Percentiles rank a stretch among this genome's conserved stretches.
phyloP scores from a whole-genome alignment of 2,113 vertebrate genomes.

The Ascaphus truei region DNA sequence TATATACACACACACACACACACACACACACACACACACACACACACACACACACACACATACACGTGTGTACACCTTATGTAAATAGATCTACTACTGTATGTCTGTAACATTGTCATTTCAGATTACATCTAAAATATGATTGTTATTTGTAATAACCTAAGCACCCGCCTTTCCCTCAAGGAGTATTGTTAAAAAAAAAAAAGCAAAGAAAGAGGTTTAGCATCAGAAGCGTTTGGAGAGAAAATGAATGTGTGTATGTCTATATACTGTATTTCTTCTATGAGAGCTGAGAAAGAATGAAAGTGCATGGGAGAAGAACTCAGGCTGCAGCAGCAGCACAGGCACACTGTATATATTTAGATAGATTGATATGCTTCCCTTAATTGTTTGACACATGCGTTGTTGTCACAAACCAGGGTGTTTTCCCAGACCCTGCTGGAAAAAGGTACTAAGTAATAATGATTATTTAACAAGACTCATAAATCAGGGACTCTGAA shows the following conservation, averaged over 20 bases:
- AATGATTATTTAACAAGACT: conserved; percentile 75
- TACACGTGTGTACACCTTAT: too few species aligned
- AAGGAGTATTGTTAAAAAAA: not conserved
- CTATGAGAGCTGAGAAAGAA: too few species aligned
- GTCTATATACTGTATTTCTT: too few species aligned
- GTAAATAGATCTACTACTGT: not conserved
- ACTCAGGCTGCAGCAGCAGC: not conserved
- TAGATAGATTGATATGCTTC: conserved; percentile 19
- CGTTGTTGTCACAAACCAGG: conserved; percentile 44
- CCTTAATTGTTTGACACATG: conserved; percentile 46
- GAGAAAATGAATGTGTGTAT: too few species aligned
- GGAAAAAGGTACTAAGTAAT: conserved; percentile 57
- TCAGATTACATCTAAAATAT: not conserved
- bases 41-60: not conserved
- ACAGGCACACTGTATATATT: not conserved
- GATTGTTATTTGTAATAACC: not conserved
- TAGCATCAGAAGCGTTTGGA: too few species aligned
- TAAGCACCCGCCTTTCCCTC: not conserved
- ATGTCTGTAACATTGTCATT: not conserved
- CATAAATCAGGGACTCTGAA: conserved; percentile 71
- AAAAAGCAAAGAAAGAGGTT: not conserved
- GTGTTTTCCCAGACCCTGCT: conserved; percentile 47
- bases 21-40: not conserved
- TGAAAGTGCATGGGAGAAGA: too few species aligned
- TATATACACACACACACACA: not conserved